These are phyloP conservation scores for Cheumatopsyche charites DNA, from an alignment of 1,140 invertebrate species.

Conservation along the genomic window DNA sequence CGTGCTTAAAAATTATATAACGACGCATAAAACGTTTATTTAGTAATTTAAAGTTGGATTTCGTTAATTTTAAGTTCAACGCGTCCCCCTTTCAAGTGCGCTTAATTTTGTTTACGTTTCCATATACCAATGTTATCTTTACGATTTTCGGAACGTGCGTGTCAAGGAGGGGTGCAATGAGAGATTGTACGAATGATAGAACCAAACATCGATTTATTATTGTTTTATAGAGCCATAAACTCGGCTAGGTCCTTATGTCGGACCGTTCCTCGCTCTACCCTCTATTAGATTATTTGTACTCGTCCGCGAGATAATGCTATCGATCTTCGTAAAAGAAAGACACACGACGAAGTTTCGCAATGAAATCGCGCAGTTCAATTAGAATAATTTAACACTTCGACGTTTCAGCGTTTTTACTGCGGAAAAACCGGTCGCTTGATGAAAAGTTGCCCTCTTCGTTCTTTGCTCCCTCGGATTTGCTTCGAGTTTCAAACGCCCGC, in stretches of 20 bases:
- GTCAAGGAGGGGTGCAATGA: slow-evolving; percentile 26
- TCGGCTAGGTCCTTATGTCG: slow-evolving; percentile 3
- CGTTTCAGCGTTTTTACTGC: slow-evolving; percentile 6
- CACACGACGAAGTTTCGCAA: not conserved
- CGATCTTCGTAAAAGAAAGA: slow-evolving; percentile 3
- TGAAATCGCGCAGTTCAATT: no score
- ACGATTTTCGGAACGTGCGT: slow-evolving; percentile 32
- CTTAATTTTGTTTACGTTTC: slow-evolving; percentile 23
- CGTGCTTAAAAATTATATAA: no score
- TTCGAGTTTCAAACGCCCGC: slow-evolving; percentile 38
- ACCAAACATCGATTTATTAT: slow-evolving; percentile 41
- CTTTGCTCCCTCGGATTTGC: slow-evolving; percentile 37
- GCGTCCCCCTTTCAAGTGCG: not conserved
- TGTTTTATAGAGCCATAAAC: slow-evolving; percentile 43
- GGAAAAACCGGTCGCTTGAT: not conserved
- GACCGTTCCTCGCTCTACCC: not conserved
- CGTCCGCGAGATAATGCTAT: slow-evolving; percentile 12
- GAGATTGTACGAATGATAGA: slow-evolving; percentile 37
- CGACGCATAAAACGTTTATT: not conserved
- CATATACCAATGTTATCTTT: slow-evolving; percentile 7
- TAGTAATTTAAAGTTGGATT: not conserved
- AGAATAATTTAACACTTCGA: slow-evolving; percentile 20
- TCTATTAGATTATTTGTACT: slow-evolving; percentile 31
- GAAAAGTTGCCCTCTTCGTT: slow-evolving; percentile 24
- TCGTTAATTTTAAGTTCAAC: slow-evolving; percentile 11